Percentiles rank a stretch among this genome's conserved stretches.
phyloP scores from a whole-genome alignment of 2,113 vertebrate genomes.

The Monarcha castaneiventris region DNA sequence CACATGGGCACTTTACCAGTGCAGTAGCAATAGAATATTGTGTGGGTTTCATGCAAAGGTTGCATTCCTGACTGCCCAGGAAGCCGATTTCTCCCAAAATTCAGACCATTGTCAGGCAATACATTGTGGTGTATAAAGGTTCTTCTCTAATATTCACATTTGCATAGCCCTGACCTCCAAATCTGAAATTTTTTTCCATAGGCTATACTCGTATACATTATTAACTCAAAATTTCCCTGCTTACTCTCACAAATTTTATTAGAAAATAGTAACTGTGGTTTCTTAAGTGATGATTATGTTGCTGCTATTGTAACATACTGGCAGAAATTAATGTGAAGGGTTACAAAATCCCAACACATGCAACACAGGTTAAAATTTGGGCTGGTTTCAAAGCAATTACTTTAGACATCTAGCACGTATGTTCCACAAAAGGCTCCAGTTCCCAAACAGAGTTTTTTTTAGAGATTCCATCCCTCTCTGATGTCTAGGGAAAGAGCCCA shows the following conservation, averaged over 20 bases:
- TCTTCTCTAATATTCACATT: neutral
- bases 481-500: neutral
- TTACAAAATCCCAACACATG: neutral
- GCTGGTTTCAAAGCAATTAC: neutral
- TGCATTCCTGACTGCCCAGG: neutral
- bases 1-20: too few species aligned
- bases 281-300: neutral
- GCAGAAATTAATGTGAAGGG: neutral
- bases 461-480: neutral
- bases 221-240: neutral
- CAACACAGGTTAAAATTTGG: neutral
- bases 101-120: neutral
- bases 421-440: neutral
- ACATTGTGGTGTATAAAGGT: neutral
- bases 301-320: neutral
- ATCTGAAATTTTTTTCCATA: neutral
- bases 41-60: neutral
- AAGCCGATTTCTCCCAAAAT: neutral
- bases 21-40: neutral
- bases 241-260: neutral
- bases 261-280: neutral
- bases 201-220: neutral
- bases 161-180: neutral
- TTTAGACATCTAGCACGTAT: neutral
- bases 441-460: neutral